Conservation (phyloP, 2,113 vertebrate genomes). For the Blennius ocellaris region DNA sequence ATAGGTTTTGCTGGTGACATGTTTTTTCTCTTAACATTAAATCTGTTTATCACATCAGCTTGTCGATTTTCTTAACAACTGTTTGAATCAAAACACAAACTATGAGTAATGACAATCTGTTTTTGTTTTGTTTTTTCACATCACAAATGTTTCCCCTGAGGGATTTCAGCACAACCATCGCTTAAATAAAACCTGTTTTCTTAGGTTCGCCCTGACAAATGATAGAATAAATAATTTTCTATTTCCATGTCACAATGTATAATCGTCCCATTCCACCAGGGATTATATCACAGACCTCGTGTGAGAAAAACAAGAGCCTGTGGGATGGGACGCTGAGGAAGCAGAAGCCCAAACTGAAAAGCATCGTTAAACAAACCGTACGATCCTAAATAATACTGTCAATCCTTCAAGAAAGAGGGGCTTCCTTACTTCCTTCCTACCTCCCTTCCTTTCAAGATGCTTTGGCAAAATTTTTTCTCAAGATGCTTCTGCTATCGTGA, state of each 20-base stretch:
- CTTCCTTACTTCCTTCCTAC: background rate
- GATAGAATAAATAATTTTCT: slow-evolving; percentile 5
- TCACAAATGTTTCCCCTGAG: background rate
- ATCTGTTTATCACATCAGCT: no score
- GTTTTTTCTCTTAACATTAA: no score
- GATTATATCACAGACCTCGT: slow-evolving; percentile 33
- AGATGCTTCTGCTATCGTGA: slow-evolving; percentile 24
- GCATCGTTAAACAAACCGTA: slow-evolving; percentile 42
- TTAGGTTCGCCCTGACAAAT: slow-evolving; percentile 4
- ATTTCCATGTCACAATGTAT: slow-evolving; percentile 34
- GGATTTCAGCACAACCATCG: background rate
- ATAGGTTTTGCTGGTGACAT: no score
- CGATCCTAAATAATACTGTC: slow-evolving; percentile 10
- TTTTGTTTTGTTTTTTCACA: background rate
- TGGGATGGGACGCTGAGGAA: slow-evolving; percentile 18
- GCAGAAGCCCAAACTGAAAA: slow-evolving; percentile 42
- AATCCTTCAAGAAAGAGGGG: slow-evolving; percentile 22
- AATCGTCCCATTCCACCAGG: slow-evolving; percentile 29
- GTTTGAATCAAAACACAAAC: background rate
- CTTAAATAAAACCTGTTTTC: background rate
- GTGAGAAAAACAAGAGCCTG: slow-evolving; percentile 40
- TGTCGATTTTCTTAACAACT: no score
- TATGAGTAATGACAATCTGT: background rate
- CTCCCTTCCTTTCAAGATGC: background rate
- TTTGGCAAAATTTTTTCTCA: slow-evolving; percentile 18